Evolutionary conservation across 1,140 invertebrate genomes (phyloP).

Genomic region (Saccostrea echinata): DNA sequence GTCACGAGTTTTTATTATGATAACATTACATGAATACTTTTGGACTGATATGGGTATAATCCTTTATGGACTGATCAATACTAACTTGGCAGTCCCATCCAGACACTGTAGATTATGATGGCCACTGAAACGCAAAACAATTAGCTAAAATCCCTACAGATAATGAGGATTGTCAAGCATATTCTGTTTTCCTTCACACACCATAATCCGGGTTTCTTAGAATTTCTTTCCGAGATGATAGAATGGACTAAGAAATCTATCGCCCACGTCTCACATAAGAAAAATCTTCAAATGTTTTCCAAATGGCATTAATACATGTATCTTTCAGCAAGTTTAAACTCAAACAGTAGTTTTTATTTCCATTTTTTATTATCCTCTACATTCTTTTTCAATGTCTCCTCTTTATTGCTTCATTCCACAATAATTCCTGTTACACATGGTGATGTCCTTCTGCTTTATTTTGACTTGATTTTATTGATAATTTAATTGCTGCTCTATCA

Average conservation of each 20-base stretch:
- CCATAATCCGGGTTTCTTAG: not conserved
- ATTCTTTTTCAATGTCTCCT: too few species aligned
- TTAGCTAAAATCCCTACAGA: conserved; percentile 29
- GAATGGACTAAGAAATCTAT: not conserved
- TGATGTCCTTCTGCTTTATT: too few species aligned
- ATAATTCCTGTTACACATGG: too few species aligned
- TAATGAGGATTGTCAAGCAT: not conserved
- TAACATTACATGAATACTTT: not conserved
- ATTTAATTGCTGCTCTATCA: too few species aligned
- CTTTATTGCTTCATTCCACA: too few species aligned
- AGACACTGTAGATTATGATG: conserved; percentile 7
- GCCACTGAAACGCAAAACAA: not conserved
- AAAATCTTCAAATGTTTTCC: not conserved
- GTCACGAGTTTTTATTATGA: not conserved
- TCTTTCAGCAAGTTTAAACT: not conserved
- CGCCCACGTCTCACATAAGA: not conserved
- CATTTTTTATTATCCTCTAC: too few species aligned
- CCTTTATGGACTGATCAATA: conserved; percentile 14
- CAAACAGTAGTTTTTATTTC: not conserved
- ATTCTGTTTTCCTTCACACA: not conserved
- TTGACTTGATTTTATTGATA: too few species aligned
- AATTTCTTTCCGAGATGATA: not conserved
- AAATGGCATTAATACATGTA: not conserved
- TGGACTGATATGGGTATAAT: not conserved
- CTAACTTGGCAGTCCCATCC: conserved; percentile 17